phyloP scores from a whole-genome alignment of 92 coral and sea anemone genomes.

The Palythoa caribaeorum region DNA sequence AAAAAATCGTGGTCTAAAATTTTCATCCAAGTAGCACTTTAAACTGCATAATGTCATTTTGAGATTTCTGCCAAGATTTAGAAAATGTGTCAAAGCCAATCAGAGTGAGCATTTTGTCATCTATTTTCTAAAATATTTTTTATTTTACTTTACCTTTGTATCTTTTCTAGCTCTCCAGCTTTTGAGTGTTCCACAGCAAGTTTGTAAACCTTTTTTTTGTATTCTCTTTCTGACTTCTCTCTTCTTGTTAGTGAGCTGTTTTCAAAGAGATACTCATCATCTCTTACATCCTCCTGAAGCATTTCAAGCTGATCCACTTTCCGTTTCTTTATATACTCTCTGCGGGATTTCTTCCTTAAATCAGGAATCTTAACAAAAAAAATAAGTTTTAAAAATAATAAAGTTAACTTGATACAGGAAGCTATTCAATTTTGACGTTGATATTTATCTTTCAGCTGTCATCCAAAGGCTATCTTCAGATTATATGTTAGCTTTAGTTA shows the following conservation, averaged over 20 bases:
- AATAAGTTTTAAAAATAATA: neutral
- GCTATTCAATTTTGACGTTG: neutral
- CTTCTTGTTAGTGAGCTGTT: constrained; percentile 69
- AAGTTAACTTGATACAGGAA: neutral
- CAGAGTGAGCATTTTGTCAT: too few relatives aligned
- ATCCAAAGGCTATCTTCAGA: too few relatives aligned
- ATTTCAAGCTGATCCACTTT: constrained; percentile 92
- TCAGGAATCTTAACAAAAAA: constrained; percentile 76
- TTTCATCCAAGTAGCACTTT: too few relatives aligned
- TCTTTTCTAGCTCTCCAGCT: constrained; percentile 90
- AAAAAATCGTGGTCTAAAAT: too few relatives aligned
- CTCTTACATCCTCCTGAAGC: constrained; percentile 90
- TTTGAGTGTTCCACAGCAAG: constrained; percentile 88
- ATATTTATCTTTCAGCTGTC: too few relatives aligned
- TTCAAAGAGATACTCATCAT: constrained; percentile 94
- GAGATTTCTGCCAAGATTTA: too few relatives aligned
- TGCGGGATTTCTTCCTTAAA: constrained; percentile 89
- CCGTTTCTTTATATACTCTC: constrained; percentile 95
- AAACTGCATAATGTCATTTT: too few relatives aligned
- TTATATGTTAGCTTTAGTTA: too few relatives aligned
- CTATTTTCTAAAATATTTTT: too few relatives aligned
- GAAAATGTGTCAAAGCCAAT: too few relatives aligned
- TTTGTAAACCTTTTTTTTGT: constrained; percentile 86
- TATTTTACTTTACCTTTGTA: constrained; percentile 42
- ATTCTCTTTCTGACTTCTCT: constrained; percentile 84